Percentiles rank a stretch among this genome's conserved stretches.
phyloP scores from a whole-genome alignment of 1,140 invertebrate species.

The Zophobas morio region DNA sequence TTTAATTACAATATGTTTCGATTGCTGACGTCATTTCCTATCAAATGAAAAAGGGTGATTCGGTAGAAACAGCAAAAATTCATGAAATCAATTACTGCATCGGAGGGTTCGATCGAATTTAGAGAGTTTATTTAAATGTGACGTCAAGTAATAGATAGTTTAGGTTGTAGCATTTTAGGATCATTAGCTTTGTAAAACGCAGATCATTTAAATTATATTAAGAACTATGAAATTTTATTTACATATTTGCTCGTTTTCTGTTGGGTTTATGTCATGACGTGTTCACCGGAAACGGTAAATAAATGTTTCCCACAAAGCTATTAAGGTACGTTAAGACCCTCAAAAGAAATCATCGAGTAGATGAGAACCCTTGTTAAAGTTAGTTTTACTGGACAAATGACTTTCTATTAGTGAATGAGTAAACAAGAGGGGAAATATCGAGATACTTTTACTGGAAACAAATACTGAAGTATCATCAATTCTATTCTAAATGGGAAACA shows the following conservation, averaged over 20 bases:
- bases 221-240: not conserved
- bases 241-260: not conserved
- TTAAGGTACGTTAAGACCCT: slow-evolving; percentile 50
- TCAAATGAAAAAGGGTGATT: not conserved
- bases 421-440: slow-evolving; percentile 15
- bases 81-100: not conserved
- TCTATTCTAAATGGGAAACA: too few relatives aligned
- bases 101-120: too few relatives aligned
- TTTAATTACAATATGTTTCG: slow-evolving; percentile 19
- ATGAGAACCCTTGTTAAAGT: slow-evolving; percentile 53
- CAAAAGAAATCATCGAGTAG: slow-evolving; percentile 53
- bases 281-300: slow-evolving; percentile 6
- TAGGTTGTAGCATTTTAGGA: too few relatives aligned
- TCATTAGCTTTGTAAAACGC: too few relatives aligned
- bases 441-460: not conserved
- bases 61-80: not conserved
- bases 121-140: too few relatives aligned
- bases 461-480: not conserved
- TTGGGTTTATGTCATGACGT: not conserved
- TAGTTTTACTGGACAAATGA: slow-evolving; percentile 51
- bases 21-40: slow-evolving; percentile 31
- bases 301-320: slow-evolving; percentile 52
- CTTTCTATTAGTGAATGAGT: slow-evolving; percentile 38
- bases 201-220: too few relatives aligned
- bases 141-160: too few relatives aligned